Percentiles rank a stretch among this genome's conserved stretches.
phyloP scores from a whole-genome alignment of 2,113 vertebrate species.

The Tragulus kanchil region DNA sequence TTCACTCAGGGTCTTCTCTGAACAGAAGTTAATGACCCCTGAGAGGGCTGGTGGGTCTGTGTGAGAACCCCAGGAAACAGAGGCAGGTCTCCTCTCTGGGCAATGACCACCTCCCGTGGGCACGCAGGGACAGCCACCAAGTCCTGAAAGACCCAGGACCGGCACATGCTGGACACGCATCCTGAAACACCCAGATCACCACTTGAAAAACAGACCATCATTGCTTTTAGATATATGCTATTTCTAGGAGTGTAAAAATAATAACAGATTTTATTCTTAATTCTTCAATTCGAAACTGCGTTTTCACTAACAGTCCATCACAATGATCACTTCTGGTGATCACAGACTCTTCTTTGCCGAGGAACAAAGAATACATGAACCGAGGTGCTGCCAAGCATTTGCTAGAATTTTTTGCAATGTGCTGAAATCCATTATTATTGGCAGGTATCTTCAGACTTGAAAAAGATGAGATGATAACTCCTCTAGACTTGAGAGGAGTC shows the following conservation, averaged over 20 bases:
- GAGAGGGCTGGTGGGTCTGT: background rate
- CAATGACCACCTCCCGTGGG: background rate
- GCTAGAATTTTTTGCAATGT: background rate
- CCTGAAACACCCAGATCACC: background rate
- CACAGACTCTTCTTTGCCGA: background rate
- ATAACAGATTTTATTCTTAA: background rate
- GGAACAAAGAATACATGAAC: background rate
- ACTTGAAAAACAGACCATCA: background rate
- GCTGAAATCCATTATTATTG: background rate
- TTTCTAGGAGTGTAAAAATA: background rate
- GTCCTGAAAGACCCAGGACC: background rate
- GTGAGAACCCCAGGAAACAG: background rate
- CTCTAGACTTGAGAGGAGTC: background rate
- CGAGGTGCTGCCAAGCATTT: background rate
- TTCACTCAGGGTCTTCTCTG: constrained; percentile 60
- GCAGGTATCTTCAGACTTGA: background rate
- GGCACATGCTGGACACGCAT: fast-evolving
- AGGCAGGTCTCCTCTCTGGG: background rate
- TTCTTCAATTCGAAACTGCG: background rate
- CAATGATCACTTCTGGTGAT: background rate
- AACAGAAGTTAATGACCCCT: constrained; percentile 63
- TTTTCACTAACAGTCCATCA: background rate
- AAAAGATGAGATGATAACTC: background rate
- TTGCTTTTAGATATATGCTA: background rate
- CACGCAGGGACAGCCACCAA: fast-evolving